Evolutionary conservation across 2,113 vertebrate species (phyloP).

Genomic region (Callorhinus ursinus): DNA sequence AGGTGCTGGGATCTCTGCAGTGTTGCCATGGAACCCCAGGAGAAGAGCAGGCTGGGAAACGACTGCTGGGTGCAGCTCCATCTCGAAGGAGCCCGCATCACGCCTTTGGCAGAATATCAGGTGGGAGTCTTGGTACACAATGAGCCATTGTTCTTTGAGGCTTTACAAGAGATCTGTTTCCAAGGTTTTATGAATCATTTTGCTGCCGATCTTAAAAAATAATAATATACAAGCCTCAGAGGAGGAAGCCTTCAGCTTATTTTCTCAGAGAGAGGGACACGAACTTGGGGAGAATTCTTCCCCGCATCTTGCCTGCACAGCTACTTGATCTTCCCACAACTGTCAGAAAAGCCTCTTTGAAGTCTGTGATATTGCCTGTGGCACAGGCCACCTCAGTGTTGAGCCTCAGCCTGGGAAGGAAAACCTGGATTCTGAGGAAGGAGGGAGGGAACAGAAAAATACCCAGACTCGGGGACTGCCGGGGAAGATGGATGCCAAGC

Average conservation of each 20-base stretch:
- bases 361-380: background rate
- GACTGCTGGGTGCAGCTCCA: constrained; percentile 78
- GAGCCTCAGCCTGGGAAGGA: background rate
- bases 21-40: constrained; percentile 80
- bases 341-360: constrained; percentile 55
- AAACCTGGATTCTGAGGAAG: background rate
- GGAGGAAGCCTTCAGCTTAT: constrained; percentile 59
- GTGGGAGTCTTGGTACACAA: constrained; percentile 78
- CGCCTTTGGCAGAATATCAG: constrained; percentile 78
- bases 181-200: constrained; percentile 81
- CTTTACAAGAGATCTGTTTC: constrained; percentile 78
- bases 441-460: background rate
- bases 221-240: constrained; percentile 71
- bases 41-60: constrained; percentile 72
- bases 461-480: background rate
- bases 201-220: constrained; percentile 73
- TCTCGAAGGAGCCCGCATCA: constrained; percentile 73
- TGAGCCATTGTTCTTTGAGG: constrained; percentile 78
- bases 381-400: background rate
- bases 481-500: background rate
- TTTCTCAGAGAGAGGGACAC: constrained; percentile 63
- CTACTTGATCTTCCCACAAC: constrained; percentile 31
- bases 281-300: constrained; percentile 63
- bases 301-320: background rate
- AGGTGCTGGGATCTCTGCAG: background rate